A percentile compares a stretch with the other conserved stretches of the same genome.
Conservation (phyloP, 2,797 vertebrate genomes). For the Pipistrellus kuhlii region DNA sequence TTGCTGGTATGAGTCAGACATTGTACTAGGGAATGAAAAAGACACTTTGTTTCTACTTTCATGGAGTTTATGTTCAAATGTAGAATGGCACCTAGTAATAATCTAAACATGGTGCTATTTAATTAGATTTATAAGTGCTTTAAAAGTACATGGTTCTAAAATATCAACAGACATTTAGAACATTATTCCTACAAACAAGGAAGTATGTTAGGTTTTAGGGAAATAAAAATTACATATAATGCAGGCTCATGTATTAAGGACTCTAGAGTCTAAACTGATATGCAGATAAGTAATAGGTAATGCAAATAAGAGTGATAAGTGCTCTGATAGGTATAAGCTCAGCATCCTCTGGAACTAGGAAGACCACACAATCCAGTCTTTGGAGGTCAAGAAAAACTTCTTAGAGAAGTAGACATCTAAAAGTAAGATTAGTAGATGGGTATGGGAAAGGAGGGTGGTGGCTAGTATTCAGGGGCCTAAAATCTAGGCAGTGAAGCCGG, state of each 20-base stretch:
- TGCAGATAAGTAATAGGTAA: background rate
- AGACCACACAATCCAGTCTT: background rate
- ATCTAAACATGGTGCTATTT: background rate
- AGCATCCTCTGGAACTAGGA: background rate
- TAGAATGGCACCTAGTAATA: background rate
- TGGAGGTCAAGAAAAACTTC: background rate
- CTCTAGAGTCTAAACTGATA: background rate
- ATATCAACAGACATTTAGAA: background rate
- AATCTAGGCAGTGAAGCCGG: background rate
- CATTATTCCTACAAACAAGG: background rate
- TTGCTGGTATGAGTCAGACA: background rate
- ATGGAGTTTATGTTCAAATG: background rate
- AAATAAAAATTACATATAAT: background rate
- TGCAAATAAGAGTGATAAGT: background rate
- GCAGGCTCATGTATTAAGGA: background rate
- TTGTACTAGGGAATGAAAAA: background rate
- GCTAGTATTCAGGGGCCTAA: background rate
- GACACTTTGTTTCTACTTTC: background rate
- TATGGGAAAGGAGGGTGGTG: background rate
- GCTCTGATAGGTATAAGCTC: background rate
- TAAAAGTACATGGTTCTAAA: background rate
- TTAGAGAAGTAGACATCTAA: background rate
- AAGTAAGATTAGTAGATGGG: background rate
- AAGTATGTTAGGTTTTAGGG: background rate
- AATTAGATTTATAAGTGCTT: background rate